A percentile compares a stretch with the other conserved stretches of the same genome.
These are phyloP conservation scores for Lithophane socia DNA, from an alignment of 2,888 invertebrate species.

Conservation along the genomic window DNA sequence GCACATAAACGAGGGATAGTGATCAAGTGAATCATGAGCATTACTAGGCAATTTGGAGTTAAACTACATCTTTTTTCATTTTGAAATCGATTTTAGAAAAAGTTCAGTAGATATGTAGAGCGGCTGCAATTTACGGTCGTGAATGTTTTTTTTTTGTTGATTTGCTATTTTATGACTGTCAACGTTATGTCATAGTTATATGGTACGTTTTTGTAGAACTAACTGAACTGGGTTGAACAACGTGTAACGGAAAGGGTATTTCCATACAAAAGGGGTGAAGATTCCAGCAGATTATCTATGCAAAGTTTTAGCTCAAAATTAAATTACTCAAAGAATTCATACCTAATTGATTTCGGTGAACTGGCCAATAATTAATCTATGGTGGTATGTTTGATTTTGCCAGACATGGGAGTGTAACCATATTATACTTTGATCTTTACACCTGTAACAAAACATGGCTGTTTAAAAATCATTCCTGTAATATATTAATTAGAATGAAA, in stretches of 20 bases:
- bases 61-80: constrained; percentile 30
- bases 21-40: constrained; percentile 40
- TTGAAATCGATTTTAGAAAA: constrained; percentile 41
- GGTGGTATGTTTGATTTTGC: not conserved
- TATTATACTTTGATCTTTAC: not conserved
- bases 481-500: too few species aligned
- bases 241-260: not conserved
- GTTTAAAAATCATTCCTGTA: too few species aligned
- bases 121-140: constrained; percentile 7
- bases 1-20: constrained; percentile 55
- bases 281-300: not conserved
- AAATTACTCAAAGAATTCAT: too few species aligned
- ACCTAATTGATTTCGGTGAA: too few species aligned
- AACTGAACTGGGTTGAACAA: not conserved
- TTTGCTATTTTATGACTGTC: not conserved
- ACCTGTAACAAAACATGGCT: not conserved
- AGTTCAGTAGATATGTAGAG: constrained; percentile 12
- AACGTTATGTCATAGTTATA: constrained; percentile 23
- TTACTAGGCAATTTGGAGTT: constrained; percentile 34
- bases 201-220: not conserved
- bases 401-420: too few species aligned
- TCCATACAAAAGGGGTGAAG: not conserved
- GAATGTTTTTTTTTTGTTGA: not conserved
- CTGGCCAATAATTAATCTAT: not conserved
- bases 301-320: not conserved